Percentiles rank a stretch among this genome's conserved stretches.
phyloP scores from a whole-genome alignment of 2,888 invertebrate genomes.

The Bibio marci region DNA sequence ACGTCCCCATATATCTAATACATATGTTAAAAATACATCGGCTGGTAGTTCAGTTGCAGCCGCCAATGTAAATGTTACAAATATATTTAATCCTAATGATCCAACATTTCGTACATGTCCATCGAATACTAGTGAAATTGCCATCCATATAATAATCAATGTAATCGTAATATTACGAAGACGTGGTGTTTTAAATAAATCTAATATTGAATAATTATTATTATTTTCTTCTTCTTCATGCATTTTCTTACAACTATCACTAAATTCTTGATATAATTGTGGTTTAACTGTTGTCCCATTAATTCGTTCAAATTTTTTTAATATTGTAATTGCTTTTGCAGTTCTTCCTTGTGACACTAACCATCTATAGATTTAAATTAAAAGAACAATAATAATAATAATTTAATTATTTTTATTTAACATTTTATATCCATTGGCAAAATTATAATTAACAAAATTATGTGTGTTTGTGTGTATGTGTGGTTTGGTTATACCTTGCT shows the following conservation, averaged over 20 bases:
- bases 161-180: constrained; percentile 59
- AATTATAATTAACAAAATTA: too few species aligned
- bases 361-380: constrained; percentile 42
- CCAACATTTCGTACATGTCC: constrained; percentile 80
- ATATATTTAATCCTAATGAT: constrained; percentile 65
- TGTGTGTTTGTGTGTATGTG: neutral
- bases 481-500: constrained; percentile 41
- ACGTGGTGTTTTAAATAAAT: constrained; percentile 63
- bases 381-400: neutral
- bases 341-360: constrained; percentile 70
- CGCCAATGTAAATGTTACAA: constrained; percentile 69
- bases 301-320: constrained; percentile 62
- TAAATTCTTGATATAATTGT: constrained; percentile 52
- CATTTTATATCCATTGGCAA: neutral
- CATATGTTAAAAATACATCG: constrained; percentile 60
- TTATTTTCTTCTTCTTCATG: constrained; percentile 53
- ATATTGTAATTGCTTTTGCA: constrained; percentile 58
- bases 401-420: neutral
- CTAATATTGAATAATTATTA: constrained; percentile 58
- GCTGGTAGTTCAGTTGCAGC: constrained; percentile 72
- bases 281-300: constrained; percentile 61
- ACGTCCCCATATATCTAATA: constrained; percentile 57
- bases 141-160: constrained; percentile 74
- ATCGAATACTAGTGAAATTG: constrained; percentile 74
- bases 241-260: constrained; percentile 43